Evolutionary conservation across 2,888 invertebrate genomes (phyloP).

Genomic region (Aphodius granarius): DNA sequence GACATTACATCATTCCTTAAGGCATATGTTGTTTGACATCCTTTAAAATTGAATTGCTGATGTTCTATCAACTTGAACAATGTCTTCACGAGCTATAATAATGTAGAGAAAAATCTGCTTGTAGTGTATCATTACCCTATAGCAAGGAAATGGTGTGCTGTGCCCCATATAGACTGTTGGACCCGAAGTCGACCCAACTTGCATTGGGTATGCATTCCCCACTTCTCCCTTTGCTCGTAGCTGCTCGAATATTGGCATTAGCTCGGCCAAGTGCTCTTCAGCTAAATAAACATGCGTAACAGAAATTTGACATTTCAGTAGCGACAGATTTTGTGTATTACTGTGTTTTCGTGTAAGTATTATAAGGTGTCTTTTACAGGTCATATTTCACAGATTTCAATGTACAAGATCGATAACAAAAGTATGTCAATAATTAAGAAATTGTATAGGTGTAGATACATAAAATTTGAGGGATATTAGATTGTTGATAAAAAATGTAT

Average conservation of each 20-base stretch:
- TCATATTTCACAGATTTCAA: too few species aligned
- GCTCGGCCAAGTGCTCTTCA: constrained; percentile 92
- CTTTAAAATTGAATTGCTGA: too few species aligned
- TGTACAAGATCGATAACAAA: too few species aligned
- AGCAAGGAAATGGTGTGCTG: constrained; percentile 64
- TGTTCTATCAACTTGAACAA: neutral
- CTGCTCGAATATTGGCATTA: constrained; percentile 95
- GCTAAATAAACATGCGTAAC: constrained; percentile 57
- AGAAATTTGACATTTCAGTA: constrained; percentile 1
- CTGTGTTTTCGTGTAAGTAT: neutral
- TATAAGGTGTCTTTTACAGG: neutral
- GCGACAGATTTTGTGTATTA: neutral
- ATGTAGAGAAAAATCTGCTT: constrained; percentile 23
- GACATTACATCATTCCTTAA: too few species aligned
- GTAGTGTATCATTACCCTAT: constrained; percentile 66
- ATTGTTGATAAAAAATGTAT: too few species aligned
- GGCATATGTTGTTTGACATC: too few species aligned
- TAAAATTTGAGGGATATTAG: too few species aligned
- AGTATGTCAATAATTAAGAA: too few species aligned
- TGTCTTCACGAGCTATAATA: neutral
- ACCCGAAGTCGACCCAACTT: constrained; percentile 74
- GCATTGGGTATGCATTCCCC: constrained; percentile 88
- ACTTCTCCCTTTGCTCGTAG: constrained; percentile 88
- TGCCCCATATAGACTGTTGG: constrained; percentile 65
- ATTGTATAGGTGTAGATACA: too few species aligned